These are phyloP conservation scores for Pseudachorutes palmiensis DNA, from an alignment of 1,140 invertebrate genomes.

Conservation along the genomic window DNA sequence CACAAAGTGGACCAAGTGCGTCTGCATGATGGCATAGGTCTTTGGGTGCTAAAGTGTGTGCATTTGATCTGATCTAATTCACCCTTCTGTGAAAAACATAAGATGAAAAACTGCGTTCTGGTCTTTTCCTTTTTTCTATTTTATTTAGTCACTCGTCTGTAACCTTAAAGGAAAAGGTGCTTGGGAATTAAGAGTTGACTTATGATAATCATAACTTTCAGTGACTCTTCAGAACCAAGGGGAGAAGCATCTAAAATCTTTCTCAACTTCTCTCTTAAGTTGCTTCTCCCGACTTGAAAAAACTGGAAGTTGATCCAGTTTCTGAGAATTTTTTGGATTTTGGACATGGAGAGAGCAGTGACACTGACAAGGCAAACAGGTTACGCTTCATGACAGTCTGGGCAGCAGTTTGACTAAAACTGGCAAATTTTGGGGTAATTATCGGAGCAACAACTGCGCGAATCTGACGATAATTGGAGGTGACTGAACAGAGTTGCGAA, in stretches of 20 bases:
- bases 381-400: not conserved
- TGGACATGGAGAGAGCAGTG: not conserved
- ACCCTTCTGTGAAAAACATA: not conserved
- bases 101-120: not conserved
- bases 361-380: not conserved
- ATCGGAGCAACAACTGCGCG: not conserved
- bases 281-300: no score
- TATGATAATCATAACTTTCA: not conserved
- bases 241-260: no score
- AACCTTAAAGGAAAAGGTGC: not conserved
- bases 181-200: constrained; percentile 1
- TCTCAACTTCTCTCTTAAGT: no score
- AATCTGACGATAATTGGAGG: no score
- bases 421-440: not conserved
- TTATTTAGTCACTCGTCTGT: not conserved
- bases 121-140: constrained; percentile 7
- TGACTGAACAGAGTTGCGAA: no score
- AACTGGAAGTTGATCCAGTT: not conserved
- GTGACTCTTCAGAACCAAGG: not conserved
- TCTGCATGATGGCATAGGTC: not conserved
- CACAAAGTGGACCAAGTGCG: not conserved
- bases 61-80: constrained; percentile 3
- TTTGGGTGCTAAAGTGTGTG: not conserved
- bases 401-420: not conserved
- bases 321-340: not conserved